These are phyloP conservation scores for Anoplopoma fimbria DNA, from an alignment of 2,113 vertebrate genomes.

Conservation along the genomic window DNA sequence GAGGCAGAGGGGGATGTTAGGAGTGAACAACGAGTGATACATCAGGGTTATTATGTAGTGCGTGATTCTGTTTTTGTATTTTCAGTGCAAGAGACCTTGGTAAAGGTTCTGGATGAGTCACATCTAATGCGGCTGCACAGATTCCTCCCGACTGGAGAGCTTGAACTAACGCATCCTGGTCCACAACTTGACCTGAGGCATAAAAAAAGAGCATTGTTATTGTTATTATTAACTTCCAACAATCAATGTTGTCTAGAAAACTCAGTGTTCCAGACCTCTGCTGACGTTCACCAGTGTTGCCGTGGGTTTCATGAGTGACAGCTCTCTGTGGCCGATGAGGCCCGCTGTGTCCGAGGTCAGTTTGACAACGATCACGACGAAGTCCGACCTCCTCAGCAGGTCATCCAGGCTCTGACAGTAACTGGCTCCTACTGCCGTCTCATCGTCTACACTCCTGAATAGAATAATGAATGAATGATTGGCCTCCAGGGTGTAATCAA, in stretches of 20 bases:
- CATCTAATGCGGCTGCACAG: slow-evolving; percentile 71
- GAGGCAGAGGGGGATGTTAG: not conserved
- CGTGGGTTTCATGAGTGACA: slow-evolving; percentile 61
- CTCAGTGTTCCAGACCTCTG: slow-evolving; percentile 38
- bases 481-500: not conserved
- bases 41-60: no score
- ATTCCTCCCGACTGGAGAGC: slow-evolving; percentile 73
- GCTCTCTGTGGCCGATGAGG: slow-evolving; percentile 51
- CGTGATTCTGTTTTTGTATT: not conserved
- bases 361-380: slow-evolving; percentile 36
- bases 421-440: slow-evolving; percentile 24
- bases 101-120: slow-evolving; percentile 79
- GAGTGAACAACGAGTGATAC: not conserved
- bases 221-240: not conserved
- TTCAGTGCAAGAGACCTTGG: slow-evolving; percentile 71
- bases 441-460: slow-evolving; percentile 21
- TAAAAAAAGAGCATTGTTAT: not conserved
- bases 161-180: slow-evolving; percentile 76
- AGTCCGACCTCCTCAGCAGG: slow-evolving; percentile 54
- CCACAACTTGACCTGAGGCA: slow-evolving; percentile 73
- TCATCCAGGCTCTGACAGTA: slow-evolving; percentile 46
- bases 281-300: slow-evolving; percentile 65
- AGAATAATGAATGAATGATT: not conserved
- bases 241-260: not conserved
- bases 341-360: slow-evolving; percentile 36